Percentiles rank a stretch among this genome's conserved stretches.
Evolutionary conservation across 2,113 vertebrate genomes (phyloP).

Genomic region (Anas platyrhynchos): DNA sequence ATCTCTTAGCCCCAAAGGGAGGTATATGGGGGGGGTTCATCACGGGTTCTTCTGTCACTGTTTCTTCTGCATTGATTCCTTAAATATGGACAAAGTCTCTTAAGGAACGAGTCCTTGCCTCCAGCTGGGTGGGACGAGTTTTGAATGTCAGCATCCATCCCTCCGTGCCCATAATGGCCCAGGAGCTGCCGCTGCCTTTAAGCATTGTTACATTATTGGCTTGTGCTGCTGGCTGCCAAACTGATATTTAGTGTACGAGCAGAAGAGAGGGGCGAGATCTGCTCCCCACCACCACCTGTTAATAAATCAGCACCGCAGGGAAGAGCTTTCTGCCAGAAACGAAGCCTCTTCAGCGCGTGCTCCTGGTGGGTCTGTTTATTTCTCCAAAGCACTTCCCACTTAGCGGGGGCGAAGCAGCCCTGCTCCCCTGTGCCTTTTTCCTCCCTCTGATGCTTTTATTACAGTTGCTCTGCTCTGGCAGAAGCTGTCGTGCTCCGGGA

Average conservation of each 20-base stretch:
- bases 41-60: background rate
- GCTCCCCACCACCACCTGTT: background rate
- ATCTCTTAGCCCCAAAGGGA: background rate
- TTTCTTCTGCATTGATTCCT: background rate
- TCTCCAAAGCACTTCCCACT: background rate
- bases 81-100: background rate
- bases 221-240: conserved; percentile 22
- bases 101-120: background rate
- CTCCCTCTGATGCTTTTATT: background rate
- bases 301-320: background rate
- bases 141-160: background rate
- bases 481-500: no score
- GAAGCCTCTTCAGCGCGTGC: background rate
- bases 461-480: background rate
- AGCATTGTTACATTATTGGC: background rate
- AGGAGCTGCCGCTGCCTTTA: background rate
- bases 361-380: background rate
- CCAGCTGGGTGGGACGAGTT: background rate
- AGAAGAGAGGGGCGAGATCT: background rate
- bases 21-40: background rate
- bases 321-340: background rate
- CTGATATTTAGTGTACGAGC: background rate
- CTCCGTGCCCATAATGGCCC: background rate
- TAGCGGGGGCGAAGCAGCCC: background rate
- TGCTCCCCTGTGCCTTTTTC: background rate